phyloP scores from a whole-genome alignment of 2,888 invertebrate species.

The Dichetophora obliterata region DNA sequence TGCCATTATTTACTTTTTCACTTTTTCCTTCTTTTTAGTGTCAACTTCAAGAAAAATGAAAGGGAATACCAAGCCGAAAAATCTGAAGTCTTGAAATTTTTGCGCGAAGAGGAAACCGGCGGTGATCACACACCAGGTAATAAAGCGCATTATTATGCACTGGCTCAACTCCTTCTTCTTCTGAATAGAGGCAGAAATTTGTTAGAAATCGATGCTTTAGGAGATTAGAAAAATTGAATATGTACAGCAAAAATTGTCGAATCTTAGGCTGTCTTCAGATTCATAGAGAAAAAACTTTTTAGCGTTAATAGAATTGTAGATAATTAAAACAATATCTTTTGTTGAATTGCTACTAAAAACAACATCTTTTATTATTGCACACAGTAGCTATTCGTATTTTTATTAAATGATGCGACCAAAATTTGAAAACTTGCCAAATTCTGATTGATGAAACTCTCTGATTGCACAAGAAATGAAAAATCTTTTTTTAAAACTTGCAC shows the following conservation, averaged over 20 bases:
- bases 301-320: too few relatives aligned
- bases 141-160: slow-evolving; percentile 57
- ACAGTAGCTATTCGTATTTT: too few relatives aligned
- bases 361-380: background rate
- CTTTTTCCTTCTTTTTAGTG: slow-evolving; percentile 74
- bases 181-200: slow-evolving; percentile 63
- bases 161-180: slow-evolving; percentile 62
- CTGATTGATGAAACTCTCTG: background rate
- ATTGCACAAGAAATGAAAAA: slow-evolving; percentile 36
- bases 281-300: too few relatives aligned
- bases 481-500: slow-evolving; percentile 58
- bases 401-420: background rate
- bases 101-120: slow-evolving; percentile 89
- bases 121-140: slow-evolving; percentile 80
- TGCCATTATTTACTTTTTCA: background rate
- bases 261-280: too few relatives aligned
- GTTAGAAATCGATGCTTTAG: slow-evolving; percentile 58
- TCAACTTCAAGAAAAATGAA: slow-evolving; percentile 96
- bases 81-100: slow-evolving; percentile 91
- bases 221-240: slow-evolving; percentile 52
- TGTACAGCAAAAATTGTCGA: too few relatives aligned
- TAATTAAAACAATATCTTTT: background rate
- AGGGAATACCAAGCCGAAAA: slow-evolving; percentile 88
- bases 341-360: background rate
- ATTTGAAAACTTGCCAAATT: slow-evolving; percentile 47